A percentile compares a stretch with the other conserved stretches of the same genome.
Evolutionary conservation across 2,797 vertebrate genomes (phyloP).

Genomic region (Sebastes itinus): DNA sequence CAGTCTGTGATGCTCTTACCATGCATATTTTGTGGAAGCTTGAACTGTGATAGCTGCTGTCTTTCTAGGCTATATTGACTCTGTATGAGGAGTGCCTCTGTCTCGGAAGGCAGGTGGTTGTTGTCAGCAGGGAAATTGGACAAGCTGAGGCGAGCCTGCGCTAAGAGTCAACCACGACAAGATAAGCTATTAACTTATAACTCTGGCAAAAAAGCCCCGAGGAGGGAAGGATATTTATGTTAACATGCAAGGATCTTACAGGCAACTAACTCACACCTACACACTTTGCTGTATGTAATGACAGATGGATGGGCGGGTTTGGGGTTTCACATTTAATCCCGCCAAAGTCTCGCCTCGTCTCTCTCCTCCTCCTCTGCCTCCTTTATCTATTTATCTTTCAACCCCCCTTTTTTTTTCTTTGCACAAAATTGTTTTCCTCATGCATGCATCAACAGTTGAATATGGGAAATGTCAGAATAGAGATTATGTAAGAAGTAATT

Average conservation of each 20-base stretch:
- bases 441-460: not conserved
- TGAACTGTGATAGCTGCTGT: not conserved
- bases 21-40: not conserved
- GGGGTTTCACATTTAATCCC: constrained; percentile 23
- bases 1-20: not conserved
- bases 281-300: not conserved
- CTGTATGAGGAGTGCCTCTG: not conserved
- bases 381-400: not conserved
- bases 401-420: not conserved
- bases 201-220: constrained; percentile 15
- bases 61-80: not conserved
- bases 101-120: not conserved
- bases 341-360: constrained; percentile 13
- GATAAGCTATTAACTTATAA: constrained; percentile 43
- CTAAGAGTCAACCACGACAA: constrained; percentile 30
- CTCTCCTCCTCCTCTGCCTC: not conserved
- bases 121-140: constrained; percentile 17
- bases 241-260: constrained; percentile 26
- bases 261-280: constrained; percentile 21
- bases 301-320: constrained; percentile 13
- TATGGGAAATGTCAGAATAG: not conserved
- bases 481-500: not conserved
- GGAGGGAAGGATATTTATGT: constrained; percentile 5
- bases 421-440: not conserved
- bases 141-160: constrained; percentile 67